phyloP scores from a whole-genome alignment of 2,797 vertebrate genomes.

The Lagorchestes hirsutus region DNA sequence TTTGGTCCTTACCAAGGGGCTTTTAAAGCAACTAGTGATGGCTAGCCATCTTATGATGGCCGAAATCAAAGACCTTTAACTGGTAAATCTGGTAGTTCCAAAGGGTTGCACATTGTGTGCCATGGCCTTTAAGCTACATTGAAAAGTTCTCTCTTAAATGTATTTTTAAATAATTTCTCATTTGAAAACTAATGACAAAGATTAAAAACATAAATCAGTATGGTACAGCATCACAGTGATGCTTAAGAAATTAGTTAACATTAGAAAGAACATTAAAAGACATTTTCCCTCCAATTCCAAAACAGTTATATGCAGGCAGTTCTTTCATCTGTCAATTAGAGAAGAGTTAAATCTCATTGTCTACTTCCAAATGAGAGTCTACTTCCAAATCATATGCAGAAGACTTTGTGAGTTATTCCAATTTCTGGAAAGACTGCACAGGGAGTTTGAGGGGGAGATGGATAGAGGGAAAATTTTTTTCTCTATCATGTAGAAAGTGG shows the following conservation, averaged over 20 bases:
- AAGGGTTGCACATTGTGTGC: constrained; percentile 51
- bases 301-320: constrained; percentile 33
- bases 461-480: constrained; percentile 27
- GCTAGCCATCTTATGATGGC: neutral
- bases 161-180: constrained; percentile 61
- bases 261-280: constrained; percentile 16
- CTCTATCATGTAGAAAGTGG: constrained; percentile 8
- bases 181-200: constrained; percentile 43
- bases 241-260: constrained; percentile 44
- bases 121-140: constrained; percentile 52
- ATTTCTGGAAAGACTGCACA: constrained; percentile 10
- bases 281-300: constrained; percentile 17
- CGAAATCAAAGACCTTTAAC: constrained; percentile 23
- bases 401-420: constrained; percentile 7
- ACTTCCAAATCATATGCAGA: constrained; percentile 21
- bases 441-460: constrained; percentile 38
- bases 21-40: constrained; percentile 32
- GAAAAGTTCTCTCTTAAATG: constrained; percentile 19
- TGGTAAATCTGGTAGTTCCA: constrained; percentile 49
- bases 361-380: constrained; percentile 45
- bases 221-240: constrained; percentile 52
- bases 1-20: neutral
- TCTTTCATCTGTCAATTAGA: neutral
- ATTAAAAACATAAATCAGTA: constrained; percentile 37
- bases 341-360: constrained; percentile 15